phyloP scores from a whole-genome alignment of 1,140 invertebrate genomes.

The Drosophila sucinea region DNA sequence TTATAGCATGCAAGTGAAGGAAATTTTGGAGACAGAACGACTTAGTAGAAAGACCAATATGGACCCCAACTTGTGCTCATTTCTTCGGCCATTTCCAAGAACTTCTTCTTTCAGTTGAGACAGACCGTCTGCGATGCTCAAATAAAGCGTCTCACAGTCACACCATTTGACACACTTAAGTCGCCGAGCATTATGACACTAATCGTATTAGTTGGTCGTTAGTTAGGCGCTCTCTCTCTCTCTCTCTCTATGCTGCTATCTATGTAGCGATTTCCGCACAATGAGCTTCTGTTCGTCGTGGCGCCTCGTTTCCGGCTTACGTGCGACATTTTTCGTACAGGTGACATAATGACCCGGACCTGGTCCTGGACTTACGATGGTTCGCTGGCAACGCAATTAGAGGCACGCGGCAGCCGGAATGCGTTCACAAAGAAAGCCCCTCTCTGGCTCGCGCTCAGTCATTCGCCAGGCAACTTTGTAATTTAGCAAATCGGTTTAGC shows the following conservation, averaged over 20 bases:
- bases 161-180: slow-evolving; percentile 46
- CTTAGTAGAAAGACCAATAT: not conserved
- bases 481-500: slow-evolving; percentile 75
- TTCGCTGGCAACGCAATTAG: slow-evolving; percentile 60
- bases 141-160: slow-evolving; percentile 12
- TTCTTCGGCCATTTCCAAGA: too few relatives aligned
- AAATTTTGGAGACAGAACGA: too few relatives aligned
- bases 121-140: too few relatives aligned
- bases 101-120: too few relatives aligned
- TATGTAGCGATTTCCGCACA: slow-evolving; percentile 67
- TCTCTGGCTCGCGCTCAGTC: not conserved
- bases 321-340: slow-evolving; percentile 73
- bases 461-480: slow-evolving; percentile 47
- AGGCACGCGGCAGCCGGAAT: slow-evolving; percentile 21
- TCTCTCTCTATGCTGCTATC: slow-evolving; percentile 29
- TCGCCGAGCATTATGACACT: slow-evolving; percentile 65
- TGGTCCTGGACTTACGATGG: slow-evolving; percentile 24
- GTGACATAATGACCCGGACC: slow-evolving; percentile 72
- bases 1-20: not conserved
- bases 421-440: slow-evolving; percentile 34
- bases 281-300: slow-evolving; percentile 48
- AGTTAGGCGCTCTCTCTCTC: slow-evolving; percentile 44
- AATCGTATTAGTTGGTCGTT: slow-evolving; percentile 75
- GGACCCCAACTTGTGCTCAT: too few relatives aligned
- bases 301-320: slow-evolving; percentile 66